Conservation (phyloP, 92 coral and sea anemone species). For the Diadumene lineata region DNA sequence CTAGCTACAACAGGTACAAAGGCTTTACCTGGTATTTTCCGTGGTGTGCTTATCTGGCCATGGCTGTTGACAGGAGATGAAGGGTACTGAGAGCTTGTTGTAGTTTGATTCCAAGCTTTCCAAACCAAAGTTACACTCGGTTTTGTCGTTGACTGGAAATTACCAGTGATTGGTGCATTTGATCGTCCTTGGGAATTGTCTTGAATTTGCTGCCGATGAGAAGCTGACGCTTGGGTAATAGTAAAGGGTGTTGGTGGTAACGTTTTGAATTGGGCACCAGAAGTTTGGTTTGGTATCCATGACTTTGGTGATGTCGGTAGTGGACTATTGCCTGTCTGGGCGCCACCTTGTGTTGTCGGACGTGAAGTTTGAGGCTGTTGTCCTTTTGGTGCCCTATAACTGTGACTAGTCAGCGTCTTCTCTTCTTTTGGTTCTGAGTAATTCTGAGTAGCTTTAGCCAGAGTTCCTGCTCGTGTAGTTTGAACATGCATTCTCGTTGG, state of each 20-base stretch:
- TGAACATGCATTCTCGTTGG: background rate
- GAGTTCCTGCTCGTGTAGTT: background rate
- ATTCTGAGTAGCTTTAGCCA: no score
- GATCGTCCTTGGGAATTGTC: background rate
- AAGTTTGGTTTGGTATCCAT: background rate
- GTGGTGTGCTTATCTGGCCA: no score
- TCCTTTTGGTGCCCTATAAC: background rate
- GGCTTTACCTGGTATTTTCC: background rate
- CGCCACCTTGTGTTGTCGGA: no score
- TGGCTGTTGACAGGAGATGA: background rate
- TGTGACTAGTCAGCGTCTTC: no score
- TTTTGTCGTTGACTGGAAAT: background rate
- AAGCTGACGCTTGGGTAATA: background rate
- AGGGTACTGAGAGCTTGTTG: background rate
- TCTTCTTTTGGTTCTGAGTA: background rate
- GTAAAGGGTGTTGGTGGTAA: constrained; percentile 1
- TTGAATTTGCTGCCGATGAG: background rate
- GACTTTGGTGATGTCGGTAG: background rate
- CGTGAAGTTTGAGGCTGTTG: background rate
- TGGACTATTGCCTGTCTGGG: background rate
- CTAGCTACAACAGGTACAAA: background rate
- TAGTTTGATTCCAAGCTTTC: background rate
- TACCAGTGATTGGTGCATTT: background rate
- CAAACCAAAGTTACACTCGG: background rate
- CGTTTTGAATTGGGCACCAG: background rate